Conservation (phyloP, 2,797 vertebrate species). For the Chiroxiphia lanceolata region DNA sequence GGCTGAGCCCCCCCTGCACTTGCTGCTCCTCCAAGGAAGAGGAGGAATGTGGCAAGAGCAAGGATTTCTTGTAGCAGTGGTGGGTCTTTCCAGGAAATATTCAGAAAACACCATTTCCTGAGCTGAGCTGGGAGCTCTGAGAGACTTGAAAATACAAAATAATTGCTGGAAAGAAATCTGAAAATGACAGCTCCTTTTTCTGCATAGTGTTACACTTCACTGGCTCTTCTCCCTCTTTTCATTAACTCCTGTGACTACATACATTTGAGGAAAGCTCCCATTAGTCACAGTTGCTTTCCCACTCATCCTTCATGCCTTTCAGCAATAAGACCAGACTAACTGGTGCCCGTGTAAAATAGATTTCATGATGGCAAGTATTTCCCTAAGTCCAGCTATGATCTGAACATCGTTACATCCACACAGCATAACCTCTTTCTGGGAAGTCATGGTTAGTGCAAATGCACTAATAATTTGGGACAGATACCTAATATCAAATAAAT, state of each 20-base stretch:
- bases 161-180: constrained; percentile 23
- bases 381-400: neutral
- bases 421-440: neutral
- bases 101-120: neutral
- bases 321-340: neutral
- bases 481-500: neutral
- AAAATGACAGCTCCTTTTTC: constrained; percentile 19
- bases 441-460: neutral
- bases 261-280: constrained; percentile 37
- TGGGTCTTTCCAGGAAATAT: neutral
- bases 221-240: constrained; percentile 20
- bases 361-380: neutral
- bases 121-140: neutral
- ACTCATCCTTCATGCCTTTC: constrained; percentile 48
- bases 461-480: constrained; percentile 16
- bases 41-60: rapidly evolving
- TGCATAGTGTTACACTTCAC: neutral
- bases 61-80: neutral
- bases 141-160: constrained; percentile 3
- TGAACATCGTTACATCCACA: neutral
- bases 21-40: neutral
- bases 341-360: neutral
- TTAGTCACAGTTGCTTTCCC: constrained; percentile 66
- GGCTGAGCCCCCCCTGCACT: neutral
- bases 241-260: constrained; percentile 49